Percentiles rank a stretch among this genome's conserved stretches.
phyloP scores from a whole-genome alignment of 2,113 vertebrate species.

The Muscicapa adusta region DNA sequence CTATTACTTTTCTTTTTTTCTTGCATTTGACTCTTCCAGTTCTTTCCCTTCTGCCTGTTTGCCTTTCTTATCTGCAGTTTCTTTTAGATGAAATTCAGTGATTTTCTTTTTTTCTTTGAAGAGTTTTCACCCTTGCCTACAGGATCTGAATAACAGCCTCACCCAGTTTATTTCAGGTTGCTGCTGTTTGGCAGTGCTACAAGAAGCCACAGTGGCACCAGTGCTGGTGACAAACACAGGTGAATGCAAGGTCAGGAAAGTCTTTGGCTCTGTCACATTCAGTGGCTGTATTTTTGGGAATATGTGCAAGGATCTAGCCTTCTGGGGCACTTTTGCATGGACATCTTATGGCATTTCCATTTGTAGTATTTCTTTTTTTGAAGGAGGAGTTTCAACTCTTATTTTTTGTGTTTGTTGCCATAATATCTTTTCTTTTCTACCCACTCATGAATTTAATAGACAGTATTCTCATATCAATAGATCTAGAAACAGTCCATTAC shows the following conservation, averaged over 20 bases:
- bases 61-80: neutral
- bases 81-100: neutral
- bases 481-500: neutral
- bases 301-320: neutral
- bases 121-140: neutral
- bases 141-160: neutral
- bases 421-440: neutral
- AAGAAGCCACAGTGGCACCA: neutral
- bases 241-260: neutral
- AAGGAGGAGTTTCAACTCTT: neutral
- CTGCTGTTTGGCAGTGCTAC: neutral
- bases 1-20: neutral
- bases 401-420: neutral
- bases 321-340: neutral
- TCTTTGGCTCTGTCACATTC: neutral
- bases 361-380: neutral
- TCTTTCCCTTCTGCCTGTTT: neutral
- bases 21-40: neutral
- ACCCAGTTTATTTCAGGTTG: slow-evolving; percentile 37
- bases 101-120: neutral
- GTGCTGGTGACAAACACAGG: neutral
- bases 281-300: neutral
- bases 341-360: neutral
- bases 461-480: neutral
- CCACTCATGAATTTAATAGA: neutral